Percentiles rank a stretch among this genome's conserved stretches.
Conservation (phyloP, 2,113 vertebrate genomes). For the Nyctereutes procyonoides region DNA sequence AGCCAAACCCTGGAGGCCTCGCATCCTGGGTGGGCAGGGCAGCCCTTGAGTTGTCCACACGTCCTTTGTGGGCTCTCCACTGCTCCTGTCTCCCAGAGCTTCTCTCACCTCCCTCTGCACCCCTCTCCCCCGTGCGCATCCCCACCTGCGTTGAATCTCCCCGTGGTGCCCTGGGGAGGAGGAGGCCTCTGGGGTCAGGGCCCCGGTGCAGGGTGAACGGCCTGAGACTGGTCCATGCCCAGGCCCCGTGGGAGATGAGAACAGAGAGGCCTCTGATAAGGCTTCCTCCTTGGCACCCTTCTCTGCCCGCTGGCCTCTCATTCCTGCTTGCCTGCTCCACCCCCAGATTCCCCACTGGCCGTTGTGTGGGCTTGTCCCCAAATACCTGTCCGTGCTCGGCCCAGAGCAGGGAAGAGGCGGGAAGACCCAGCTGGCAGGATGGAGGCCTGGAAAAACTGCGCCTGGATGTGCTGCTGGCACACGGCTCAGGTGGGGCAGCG, state of each 20-base stretch:
- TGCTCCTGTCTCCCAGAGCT: not conserved
- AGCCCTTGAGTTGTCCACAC: not conserved
- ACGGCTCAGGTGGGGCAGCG: not conserved
- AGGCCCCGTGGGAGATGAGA: conserved; percentile 69
- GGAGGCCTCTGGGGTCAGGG: conserved; percentile 12
- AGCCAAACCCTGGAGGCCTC: conserved; percentile 64
- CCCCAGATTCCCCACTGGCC: not conserved
- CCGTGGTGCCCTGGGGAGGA: not conserved
- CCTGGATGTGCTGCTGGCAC: not conserved
- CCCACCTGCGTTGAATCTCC: not conserved
- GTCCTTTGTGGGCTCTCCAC: not conserved
- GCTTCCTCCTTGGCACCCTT: conserved; percentile 10
- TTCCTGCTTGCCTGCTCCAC: conserved; percentile 14
- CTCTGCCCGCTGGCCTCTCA: conserved; percentile 35
- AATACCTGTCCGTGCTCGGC: not conserved
- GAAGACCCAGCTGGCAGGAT: not conserved
- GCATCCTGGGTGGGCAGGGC: conserved; percentile 45
- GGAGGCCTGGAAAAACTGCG: not conserved
- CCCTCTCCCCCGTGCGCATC: not conserved
- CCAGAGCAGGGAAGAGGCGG: not conserved
- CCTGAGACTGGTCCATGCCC: conserved; percentile 4
- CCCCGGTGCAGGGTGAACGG: not conserved
- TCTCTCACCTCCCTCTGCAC: not conserved
- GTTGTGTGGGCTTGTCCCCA: conserved; percentile 3
- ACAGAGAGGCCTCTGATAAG: conserved; percentile 67